A percentile compares a stretch with the other conserved stretches of the same genome.
Conservation (phyloP, 2,113 vertebrate genomes). For the Mesitornis unicolor region DNA sequence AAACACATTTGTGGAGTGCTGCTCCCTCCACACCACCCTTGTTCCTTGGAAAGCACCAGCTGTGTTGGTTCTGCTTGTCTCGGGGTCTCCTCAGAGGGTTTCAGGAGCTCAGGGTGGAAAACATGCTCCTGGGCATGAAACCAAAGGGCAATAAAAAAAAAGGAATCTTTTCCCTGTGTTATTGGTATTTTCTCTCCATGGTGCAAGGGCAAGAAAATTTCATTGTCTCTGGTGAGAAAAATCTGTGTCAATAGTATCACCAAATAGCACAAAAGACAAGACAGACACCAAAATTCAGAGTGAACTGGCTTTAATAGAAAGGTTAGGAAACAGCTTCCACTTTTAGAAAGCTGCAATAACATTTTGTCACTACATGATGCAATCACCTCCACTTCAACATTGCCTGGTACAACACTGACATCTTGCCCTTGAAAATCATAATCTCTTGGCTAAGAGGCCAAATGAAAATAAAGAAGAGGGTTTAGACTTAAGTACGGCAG, state of each 20-base stretch:
- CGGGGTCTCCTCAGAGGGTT: background rate
- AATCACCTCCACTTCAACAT: background rate
- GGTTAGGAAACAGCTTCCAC: background rate
- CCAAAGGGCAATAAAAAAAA: background rate
- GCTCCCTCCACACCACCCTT: background rate
- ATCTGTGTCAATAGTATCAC: background rate
- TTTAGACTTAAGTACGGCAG: background rate
- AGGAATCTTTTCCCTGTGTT: background rate
- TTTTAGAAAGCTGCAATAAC: background rate
- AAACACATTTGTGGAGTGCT: accelerated
- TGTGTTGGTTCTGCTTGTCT: accelerated
- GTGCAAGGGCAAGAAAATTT: background rate
- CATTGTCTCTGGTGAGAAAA: background rate
- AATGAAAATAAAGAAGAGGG: background rate
- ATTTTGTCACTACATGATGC: background rate
- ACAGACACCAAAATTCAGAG: background rate
- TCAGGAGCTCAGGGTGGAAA: background rate
- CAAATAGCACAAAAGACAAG: background rate
- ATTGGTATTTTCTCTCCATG: background rate
- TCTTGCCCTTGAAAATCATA: constrained; percentile 36
- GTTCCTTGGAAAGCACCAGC: background rate
- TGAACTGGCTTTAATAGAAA: background rate
- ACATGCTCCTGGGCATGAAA: background rate
- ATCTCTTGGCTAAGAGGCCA: background rate
- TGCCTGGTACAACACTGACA: constrained; percentile 47